Evolutionary conservation across 1,140 invertebrate genomes (phyloP), one percentile per base, ranked within the genome.

Genomic region (Panonychus citri): DNA sequence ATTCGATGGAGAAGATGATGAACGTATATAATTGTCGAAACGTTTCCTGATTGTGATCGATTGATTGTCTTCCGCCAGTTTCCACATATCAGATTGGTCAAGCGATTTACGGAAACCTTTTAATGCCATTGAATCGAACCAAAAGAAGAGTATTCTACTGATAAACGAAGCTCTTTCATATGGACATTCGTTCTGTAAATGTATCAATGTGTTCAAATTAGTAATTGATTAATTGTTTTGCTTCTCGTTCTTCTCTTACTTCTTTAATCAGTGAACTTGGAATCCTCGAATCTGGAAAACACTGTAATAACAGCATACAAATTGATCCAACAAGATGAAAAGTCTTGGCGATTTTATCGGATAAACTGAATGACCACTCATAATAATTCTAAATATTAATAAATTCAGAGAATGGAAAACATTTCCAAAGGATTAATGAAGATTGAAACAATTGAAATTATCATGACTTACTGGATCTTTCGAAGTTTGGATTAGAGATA

Each of bases 81-180:
- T 7, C 25, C 50, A 61, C 24, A 61, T 53, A 43, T 61, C 60
- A 19, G 34, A 15, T 30, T 42, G 28, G 5, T 39, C 39, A 21
- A 61, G 50, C 13, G 58, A 17, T 37, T 46, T 53, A 25, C 53
- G 57, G 54, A 39, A 56, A 19, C 60, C 60, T 28, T n/a, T n/a
- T 8, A 24, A 30, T 17, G 60, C 51, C 30, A 59, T 53, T 30
- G 69, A 58, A 69, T 89, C 83, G 68, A 95, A 93, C 93, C 93
- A 98, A 54, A 80, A 77, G 68, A 91, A 97, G 0, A 82, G 76
- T 3, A 97, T 69, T 54, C 78, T 77, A 24, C 86, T 90, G n/a
- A 88, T 75, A 68, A 93, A 96, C 19, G 89, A 88, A 40, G 85
- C 75, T 54, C 72, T 70, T 53, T 76, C 72, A 68, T 96, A 89